Base-by-base conservation (phyloP, 37 sponge, comb jelly and placozoan species). In the Oopsacas minuta region DNA sequence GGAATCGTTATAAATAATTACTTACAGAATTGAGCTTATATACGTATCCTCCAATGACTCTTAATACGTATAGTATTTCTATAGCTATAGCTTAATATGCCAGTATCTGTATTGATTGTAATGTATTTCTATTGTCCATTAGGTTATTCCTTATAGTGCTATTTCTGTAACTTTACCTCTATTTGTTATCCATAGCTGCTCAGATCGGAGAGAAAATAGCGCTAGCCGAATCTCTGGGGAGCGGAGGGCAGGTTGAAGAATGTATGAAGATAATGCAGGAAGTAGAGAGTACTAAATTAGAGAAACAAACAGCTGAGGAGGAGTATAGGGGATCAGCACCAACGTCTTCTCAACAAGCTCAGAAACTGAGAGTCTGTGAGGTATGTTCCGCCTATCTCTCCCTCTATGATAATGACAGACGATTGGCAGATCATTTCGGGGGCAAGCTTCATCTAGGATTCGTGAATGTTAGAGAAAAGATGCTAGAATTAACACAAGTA, bases 301-400 rank as follows among this genome's bases (percentile, higher is more conserved):
- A 91, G 87, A 93, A 92, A 86, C 93, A 93, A 82, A 38, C 85
- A 36, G 87, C 90, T 0, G 99, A 92, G 90, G 99, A 99, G 17
- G 94, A 93, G 37, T 99, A 95, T 52, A 89, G 91, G 81, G 82
- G 84, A 34, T 51, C 84, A 86, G 81, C 95, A 17, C 96, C 99
- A 17, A 86, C 89, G 0, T 87, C 91, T 39, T 90, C 94, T 1
- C 91, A 88, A 36, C 99, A 99, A 85, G 96, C 95, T 81, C 99
- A 99, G 91, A 91, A 94, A 81, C 94, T 99, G 38, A 81, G 95
- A 23, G 99, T 97, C n/a, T 99, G 99, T 85, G 99, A 99, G 83
- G 95, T 97, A 86, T 99, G 99, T 87, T 96, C 96, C n/a, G 99
- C 99, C 30, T 95, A 96, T 81, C 93, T 99, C 37, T 92, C 96